These are phyloP conservation scores for Osmoderma eremita DNA, from an alignment of 2,888 invertebrate genomes.

Conservation along the genomic window DNA sequence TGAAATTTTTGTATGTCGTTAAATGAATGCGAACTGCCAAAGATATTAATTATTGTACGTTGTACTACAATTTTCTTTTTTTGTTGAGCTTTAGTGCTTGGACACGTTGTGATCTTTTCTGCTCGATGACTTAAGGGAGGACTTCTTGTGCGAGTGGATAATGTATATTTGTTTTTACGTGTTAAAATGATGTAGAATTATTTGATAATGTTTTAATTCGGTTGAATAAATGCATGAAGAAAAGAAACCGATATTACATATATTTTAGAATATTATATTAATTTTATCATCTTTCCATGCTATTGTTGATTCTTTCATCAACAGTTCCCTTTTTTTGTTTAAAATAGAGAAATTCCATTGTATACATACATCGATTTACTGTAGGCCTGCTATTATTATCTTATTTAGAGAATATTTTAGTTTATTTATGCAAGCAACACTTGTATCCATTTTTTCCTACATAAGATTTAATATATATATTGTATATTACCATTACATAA, in stretches of 20 bases:
- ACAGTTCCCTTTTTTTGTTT: neutral
- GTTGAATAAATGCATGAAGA: too few species aligned
- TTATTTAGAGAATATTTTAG: neutral
- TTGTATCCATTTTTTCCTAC: neutral
- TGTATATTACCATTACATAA: constrained; percentile 4
- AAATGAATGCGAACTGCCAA: constrained; percentile 25
- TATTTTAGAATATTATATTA: too few species aligned
- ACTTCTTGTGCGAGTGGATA: too few species aligned
- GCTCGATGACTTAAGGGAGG: too few species aligned
- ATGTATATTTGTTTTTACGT: too few species aligned
- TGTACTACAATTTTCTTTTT: neutral
- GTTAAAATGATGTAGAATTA: too few species aligned
- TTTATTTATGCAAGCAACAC: neutral
- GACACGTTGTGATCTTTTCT: neutral
- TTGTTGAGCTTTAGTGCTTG: constrained; percentile 1
- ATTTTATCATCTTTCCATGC: too few species aligned
- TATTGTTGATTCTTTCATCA: neutral
- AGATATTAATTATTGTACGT: constrained; percentile 12
- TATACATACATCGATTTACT: constrained; percentile 6
- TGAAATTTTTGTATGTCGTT: neutral
- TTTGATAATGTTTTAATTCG: too few species aligned
- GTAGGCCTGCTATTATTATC: neutral
- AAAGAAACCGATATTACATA: too few species aligned
- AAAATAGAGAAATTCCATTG: neutral
- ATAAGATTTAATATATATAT: neutral